Base-by-base conservation (phyloP, 2,797 vertebrate species). In the Pantherophis vulpinus region DNA sequence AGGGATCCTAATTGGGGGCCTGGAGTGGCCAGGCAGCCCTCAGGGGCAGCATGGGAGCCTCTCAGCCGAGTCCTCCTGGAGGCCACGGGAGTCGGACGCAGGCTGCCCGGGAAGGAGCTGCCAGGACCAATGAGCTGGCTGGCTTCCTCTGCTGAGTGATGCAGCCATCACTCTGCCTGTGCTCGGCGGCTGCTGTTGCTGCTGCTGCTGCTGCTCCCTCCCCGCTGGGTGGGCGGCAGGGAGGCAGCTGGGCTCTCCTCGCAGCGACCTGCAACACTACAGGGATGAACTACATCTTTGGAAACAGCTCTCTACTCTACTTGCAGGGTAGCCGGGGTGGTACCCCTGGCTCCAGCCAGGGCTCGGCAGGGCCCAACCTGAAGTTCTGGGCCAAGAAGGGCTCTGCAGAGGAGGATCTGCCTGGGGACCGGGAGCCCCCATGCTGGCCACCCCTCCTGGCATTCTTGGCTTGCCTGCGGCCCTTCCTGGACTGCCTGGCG, bases 221-320 rank as follows among this genome's bases (percentile, higher is more conserved):
- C 97, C 97, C 95, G 96, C 97, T 98, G 97, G 96, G 98, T 98
- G 98, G 98, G 98, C 97, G 98, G 98, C 98, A 98, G 98, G 97
- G 98, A 96, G 97, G 98, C 97, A 97, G 55, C 97, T 97, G 3
- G 42, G 97, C 97, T 98, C 74, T 98, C 98, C 97, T 98, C 98
- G 97, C 97, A 98, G 97, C 97, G 98, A 98, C 98, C 98, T 98
- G 98, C 98, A 97, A 97, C 97, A 61, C 97, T 96, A 98, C 97
- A 97, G 98, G 98, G 93, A 99, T 99, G 99, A 99, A 99, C 98
- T 99, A 99, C 97, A 99, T 99, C 98, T 99, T 99, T 89, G 99
- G 99, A 96, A 99, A 99, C 98, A 99, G 99, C 98, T 99, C 99
- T 94, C 97, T 98, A 92, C 97, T 99, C 92, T 99, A 99, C 98